Evolutionary conservation across 1,140 invertebrate species (phyloP).

Genomic region (Belonocnema kinseyi): DNA sequence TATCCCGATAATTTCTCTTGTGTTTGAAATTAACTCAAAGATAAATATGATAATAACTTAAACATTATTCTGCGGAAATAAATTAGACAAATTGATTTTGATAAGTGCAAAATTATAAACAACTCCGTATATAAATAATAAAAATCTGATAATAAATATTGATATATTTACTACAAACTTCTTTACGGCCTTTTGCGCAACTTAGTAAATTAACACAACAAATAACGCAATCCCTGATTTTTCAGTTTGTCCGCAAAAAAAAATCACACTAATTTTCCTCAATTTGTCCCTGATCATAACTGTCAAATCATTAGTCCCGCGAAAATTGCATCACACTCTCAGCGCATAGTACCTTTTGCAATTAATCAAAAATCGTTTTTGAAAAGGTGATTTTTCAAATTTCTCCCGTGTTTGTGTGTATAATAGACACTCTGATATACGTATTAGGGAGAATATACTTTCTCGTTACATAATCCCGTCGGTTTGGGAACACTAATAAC

Average conservation of each 20-base stretch:
- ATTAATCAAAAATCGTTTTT: slow-evolving; percentile 24
- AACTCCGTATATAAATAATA: too few species aligned
- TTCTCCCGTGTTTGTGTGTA: background rate
- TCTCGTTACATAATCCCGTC: slow-evolving; percentile 20
- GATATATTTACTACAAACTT: background rate
- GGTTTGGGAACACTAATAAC: background rate
- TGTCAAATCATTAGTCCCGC: background rate
- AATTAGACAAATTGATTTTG: too few species aligned
- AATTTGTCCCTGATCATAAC: background rate
- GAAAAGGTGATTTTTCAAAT: slow-evolving; percentile 25
- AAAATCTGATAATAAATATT: too few species aligned
- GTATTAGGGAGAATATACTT: background rate
- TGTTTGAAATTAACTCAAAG: too few species aligned
- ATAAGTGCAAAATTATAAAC: too few species aligned
- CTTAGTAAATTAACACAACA: background rate
- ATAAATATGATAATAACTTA: too few species aligned
- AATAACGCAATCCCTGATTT: slow-evolving; percentile 4
- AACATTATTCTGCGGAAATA: too few species aligned
- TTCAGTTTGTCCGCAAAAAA: background rate
- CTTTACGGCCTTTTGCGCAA: background rate
- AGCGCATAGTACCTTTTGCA: background rate
- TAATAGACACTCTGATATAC: slow-evolving; percentile 8
- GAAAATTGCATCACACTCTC: slow-evolving; percentile 9
- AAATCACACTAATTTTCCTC: background rate
- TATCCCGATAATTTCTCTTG: too few species aligned